These are phyloP conservation scores for Sebastes nivosus DNA, from an alignment of 2,797 vertebrate species.

Conservation along the genomic window DNA sequence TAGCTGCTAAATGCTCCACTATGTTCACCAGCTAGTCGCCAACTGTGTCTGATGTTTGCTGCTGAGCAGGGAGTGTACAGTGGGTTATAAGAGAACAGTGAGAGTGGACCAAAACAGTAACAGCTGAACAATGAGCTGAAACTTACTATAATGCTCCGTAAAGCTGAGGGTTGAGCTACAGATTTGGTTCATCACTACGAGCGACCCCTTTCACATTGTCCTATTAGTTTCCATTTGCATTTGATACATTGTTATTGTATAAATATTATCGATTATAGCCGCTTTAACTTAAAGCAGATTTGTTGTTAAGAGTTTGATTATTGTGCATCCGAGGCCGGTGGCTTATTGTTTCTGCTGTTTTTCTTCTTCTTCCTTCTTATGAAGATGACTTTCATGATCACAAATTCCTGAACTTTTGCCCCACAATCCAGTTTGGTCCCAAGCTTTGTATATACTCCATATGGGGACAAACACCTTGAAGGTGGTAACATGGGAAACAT, in stretches of 20 bases:
- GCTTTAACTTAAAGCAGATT: neutral
- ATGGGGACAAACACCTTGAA: neutral
- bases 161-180: neutral
- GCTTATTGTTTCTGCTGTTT: neutral
- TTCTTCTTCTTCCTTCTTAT: neutral
- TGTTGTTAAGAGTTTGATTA: neutral
- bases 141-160: too few species aligned
- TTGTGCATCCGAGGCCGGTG: neutral
- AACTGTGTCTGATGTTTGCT: neutral
- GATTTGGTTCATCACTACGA: neutral
- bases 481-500: neutral
- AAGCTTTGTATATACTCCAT: neutral
- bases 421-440: neutral
- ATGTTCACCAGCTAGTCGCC: neutral
- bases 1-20: neutral
- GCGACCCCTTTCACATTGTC: neutral
- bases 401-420: neutral
- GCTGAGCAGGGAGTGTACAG: neutral
- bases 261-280: neutral
- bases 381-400: neutral
- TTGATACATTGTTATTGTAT: neutral
- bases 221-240: neutral
- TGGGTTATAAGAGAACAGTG: neutral
- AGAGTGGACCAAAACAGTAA: neutral
- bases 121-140: neutral